Conservation (phyloP, 1,140 invertebrate species). For the Drosophila suzukii region DNA sequence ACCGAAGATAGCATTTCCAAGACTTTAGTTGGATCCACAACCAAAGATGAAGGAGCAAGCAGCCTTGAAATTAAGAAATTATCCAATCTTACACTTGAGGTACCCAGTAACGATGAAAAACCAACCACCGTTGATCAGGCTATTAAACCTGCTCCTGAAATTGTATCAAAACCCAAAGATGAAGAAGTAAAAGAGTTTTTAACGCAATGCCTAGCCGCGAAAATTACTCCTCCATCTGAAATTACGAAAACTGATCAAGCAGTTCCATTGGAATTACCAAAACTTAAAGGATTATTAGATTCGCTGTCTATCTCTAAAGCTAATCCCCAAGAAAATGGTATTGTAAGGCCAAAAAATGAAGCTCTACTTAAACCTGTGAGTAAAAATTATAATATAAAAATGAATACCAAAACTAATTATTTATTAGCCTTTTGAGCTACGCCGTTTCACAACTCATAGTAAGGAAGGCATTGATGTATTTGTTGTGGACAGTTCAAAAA, state of each 20-base stretch:
- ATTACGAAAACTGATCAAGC: neutral
- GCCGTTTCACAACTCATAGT: conserved; percentile 5
- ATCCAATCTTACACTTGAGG: neutral
- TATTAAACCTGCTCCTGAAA: neutral
- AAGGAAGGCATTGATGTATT: conserved; percentile 41
- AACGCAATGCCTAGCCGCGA: conserved; percentile 1
- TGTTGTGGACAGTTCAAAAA: conserved; percentile 56
- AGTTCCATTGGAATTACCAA: neutral
- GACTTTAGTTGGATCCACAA: neutral
- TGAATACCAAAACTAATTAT: neutral
- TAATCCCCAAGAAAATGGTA: neutral
- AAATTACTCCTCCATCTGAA: neutral
- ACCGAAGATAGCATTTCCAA: neutral
- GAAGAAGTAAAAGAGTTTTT: conserved; percentile 3
- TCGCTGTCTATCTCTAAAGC: neutral
- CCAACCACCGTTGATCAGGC: neutral
- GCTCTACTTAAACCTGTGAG: conserved; percentile 12
- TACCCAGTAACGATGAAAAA: neutral
- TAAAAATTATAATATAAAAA: neutral
- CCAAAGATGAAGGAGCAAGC: neutral
- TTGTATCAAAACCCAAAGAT: neutral
- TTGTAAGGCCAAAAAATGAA: neutral
- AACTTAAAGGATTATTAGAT: neutral
- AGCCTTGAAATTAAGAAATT: too few species aligned
- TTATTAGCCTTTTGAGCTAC: conserved; percentile 48